Evolutionary conservation across 92 coral and sea anemone species (phyloP), one percentile per base, ranked within the genome.

Genomic region (Muricea muricata): DNA sequence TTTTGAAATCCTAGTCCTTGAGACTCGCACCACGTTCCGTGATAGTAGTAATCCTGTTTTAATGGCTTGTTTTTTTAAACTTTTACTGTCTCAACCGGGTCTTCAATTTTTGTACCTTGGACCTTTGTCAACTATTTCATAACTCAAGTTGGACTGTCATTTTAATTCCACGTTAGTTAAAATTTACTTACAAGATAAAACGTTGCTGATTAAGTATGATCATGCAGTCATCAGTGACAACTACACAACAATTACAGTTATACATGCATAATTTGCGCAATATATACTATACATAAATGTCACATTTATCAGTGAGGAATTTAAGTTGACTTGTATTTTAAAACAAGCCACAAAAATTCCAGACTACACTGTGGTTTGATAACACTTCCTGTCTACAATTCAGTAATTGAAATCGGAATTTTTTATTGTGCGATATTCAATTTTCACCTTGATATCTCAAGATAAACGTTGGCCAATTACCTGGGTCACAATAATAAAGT

Each of bases 361-460:
- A 17, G 56, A 2, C 56, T 48, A 20, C 7, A 52, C 30, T 21
- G 39, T 30, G 70, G 70, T 18, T 63, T 25, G 70, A 28, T 30
- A 63, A 18, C 30, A 30, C 35, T 26, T 63, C 39, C 70, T 63
- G 70, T 63, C 70, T 63, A 39, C 70, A 39, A 5, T 63, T 32
- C 60, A 52, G 30, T 57, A n/a, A 57, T 57, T 57, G 10, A n/a
- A 57, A 57, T 13, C 21, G 70, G 37, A 63, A 63, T 0, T 63
- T 63, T 30, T 10, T 63, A 32, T 28, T 0, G 70, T 7, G 35
- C 18, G 18, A 63, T 52, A 18, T 63, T 63, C 30, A 63, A 63
- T 63, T 63, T 63, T 63, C 70, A 63, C 70, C 70, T 63, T 10
- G 28, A 29, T 60, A 60, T 12, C 35, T 28, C 70, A 63, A 63